Evolutionary conservation across 1,140 invertebrate genomes (phyloP).

Genomic region (Wiebesia pumilae): DNA sequence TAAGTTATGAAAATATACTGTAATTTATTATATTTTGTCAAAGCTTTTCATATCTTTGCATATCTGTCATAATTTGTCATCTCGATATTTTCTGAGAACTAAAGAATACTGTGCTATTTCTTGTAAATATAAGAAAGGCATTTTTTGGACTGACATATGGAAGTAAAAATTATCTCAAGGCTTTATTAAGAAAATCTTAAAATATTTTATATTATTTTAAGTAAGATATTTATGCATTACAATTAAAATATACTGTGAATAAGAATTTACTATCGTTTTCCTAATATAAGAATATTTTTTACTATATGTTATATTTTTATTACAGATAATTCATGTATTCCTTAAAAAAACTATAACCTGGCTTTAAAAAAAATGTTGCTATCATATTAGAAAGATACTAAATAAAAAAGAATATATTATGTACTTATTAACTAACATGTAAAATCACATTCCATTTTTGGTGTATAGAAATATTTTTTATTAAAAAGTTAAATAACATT

Average conservation of each 20-base stretch:
- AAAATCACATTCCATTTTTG: constrained; percentile 38
- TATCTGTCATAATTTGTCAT: constrained; percentile 12
- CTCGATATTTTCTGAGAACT: neutral
- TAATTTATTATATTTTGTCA: constrained; percentile 8
- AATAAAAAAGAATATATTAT: constrained; percentile 14
- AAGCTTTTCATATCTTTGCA: constrained; percentile 13
- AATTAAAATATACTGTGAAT: constrained; percentile 25
- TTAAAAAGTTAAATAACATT: neutral
- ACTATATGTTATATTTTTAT: constrained; percentile 17
- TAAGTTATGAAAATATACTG: constrained; percentile 24
- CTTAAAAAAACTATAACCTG: neutral
- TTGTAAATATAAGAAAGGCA: neutral
- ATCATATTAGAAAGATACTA: constrained; percentile 10
- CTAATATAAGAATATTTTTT: constrained; percentile 14
- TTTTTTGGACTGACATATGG: constrained; percentile 13
- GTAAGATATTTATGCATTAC: neutral
- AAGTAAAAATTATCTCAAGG: neutral
- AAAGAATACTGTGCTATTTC: constrained; percentile 9
- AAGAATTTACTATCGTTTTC: neutral
- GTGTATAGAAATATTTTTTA: constrained; percentile 5
- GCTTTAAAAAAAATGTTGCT: constrained; percentile 4
- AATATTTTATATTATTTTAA: constrained; percentile 10
- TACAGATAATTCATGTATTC: constrained; percentile 5
- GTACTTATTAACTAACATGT: neutral
- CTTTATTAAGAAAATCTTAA: neutral